These are phyloP conservation scores for Eupithecia centaureata DNA, from an alignment of 2,888 invertebrate species.

Conservation along the genomic window DNA sequence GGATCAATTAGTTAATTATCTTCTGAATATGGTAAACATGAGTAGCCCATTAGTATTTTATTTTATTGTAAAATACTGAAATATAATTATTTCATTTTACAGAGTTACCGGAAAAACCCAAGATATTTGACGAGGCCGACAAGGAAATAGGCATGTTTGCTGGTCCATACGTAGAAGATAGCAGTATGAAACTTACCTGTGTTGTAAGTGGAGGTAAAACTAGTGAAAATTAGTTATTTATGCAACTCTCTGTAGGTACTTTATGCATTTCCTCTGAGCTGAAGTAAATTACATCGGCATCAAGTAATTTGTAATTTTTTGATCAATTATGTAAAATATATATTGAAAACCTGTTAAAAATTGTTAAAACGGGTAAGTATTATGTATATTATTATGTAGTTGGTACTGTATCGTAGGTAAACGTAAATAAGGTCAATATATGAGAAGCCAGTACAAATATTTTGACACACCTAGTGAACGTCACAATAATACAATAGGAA, in stretches of 20 bases:
- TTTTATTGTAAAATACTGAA: background rate
- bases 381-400: too few relatives aligned
- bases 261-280: background rate
- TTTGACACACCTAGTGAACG: background rate
- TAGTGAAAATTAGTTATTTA: constrained; percentile 27
- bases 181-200: constrained; percentile 88
- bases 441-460: background rate
- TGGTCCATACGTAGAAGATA: constrained; percentile 89
- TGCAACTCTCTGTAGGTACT: background rate
- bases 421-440: background rate
- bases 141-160: constrained; percentile 86
- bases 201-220: constrained; percentile 89
- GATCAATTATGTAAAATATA: too few relatives aligned
- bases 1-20: too few relatives aligned
- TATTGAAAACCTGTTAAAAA: too few relatives aligned
- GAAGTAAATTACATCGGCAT: background rate
- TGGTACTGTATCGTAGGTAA: too few relatives aligned
- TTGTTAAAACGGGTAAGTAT: too few relatives aligned
- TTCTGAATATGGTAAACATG: too few relatives aligned
- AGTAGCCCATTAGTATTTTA: background rate
- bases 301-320: background rate
- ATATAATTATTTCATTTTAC: constrained; percentile 57
- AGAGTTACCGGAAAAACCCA: constrained; percentile 90
- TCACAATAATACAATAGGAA: background rate
- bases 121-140: constrained; percentile 88